Conservation (phyloP, 2,888 invertebrate genomes). For the Fragum sueziense region DNA sequence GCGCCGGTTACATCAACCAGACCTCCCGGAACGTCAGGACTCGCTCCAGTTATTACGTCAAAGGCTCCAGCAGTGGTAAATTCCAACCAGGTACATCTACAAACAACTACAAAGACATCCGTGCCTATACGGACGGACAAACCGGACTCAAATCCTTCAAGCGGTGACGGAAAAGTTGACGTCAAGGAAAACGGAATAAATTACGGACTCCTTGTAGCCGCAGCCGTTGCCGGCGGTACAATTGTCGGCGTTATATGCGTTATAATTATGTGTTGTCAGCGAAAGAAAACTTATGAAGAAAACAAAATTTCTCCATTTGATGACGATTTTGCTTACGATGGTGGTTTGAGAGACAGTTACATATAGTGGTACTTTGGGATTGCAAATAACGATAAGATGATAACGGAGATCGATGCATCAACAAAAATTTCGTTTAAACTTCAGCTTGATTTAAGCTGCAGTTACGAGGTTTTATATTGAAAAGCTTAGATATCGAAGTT, state of each 20-base stretch:
- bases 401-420: too few species aligned
- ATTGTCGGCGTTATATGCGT: constrained; percentile 49
- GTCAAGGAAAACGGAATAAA: constrained; percentile 37
- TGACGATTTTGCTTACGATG: constrained; percentile 31
- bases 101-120: not conserved
- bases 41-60: not conserved
- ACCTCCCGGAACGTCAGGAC: not conserved
- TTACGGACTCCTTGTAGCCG: constrained; percentile 53
- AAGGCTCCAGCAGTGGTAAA: not conserved
- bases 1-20: constrained; percentile 23
- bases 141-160: not conserved
- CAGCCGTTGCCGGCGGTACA: constrained; percentile 51
- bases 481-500: too few species aligned
- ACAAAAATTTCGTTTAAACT: too few species aligned
- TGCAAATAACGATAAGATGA: too few species aligned
- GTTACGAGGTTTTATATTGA: too few species aligned
- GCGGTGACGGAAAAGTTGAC: constrained; percentile 24
- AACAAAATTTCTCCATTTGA: constrained; percentile 52
- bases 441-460: too few species aligned
- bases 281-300: constrained; percentile 42
- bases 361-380: too few species aligned
- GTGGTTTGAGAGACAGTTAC: not conserved
- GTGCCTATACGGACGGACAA: not conserved
- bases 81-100: not conserved
- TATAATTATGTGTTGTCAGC: constrained; percentile 51